Conservation (phyloP, 2,797 vertebrate genomes). For the Ptychobarbus kaznakovi region DNA sequence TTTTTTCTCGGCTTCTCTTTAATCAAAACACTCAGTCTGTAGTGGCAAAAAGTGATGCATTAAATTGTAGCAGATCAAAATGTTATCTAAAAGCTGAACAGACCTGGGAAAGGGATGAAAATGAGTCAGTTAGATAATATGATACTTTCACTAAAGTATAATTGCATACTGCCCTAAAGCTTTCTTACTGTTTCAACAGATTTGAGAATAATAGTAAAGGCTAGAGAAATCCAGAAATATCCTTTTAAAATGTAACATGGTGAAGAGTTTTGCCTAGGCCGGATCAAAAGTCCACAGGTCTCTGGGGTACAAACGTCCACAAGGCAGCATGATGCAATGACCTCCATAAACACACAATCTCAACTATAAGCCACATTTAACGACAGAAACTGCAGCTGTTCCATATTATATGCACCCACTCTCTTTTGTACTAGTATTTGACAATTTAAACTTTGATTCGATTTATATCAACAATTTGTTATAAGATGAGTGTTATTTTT, state of each 20-base stretch:
- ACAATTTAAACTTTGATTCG: background rate
- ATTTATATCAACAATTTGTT: background rate
- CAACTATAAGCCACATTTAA: background rate
- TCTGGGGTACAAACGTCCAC: background rate
- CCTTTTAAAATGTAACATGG: background rate
- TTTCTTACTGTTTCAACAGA: background rate
- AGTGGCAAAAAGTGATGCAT: background rate
- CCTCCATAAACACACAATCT: slow-evolving; percentile 2
- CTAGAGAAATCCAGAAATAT: slow-evolving; percentile 3
- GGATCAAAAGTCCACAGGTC: background rate
- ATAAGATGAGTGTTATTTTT: background rate
- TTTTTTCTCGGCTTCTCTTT: background rate
- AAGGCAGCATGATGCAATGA: background rate
- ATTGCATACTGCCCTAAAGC: background rate
- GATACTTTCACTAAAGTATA: background rate
- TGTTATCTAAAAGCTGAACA: slow-evolving; percentile 9
- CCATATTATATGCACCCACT: background rate
- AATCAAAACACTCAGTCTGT: slow-evolving; percentile 18
- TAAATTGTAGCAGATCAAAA: slow-evolving; percentile 4
- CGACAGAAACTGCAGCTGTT: background rate
- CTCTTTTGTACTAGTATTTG: background rate
- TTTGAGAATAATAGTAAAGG: background rate
- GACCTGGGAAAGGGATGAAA: background rate
- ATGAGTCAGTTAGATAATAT: background rate
- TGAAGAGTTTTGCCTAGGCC: background rate